Evolutionary conservation across 2,888 invertebrate genomes (phyloP), one percentile per base, ranked within the genome.

Genomic region (Tachina lurida): DNA sequence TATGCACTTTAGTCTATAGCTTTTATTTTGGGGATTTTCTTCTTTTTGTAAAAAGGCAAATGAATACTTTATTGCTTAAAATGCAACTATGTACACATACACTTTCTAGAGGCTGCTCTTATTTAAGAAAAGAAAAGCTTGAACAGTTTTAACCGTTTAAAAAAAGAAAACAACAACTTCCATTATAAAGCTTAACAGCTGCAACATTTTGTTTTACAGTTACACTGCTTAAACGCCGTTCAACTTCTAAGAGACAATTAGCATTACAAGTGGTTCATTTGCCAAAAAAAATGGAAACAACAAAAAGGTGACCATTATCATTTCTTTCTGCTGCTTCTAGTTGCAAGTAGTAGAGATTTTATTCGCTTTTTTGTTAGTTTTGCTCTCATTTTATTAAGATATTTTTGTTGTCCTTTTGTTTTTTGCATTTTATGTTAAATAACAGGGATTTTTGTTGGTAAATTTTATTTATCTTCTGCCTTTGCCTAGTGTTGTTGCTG

Each of bases 401-500:
- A 49, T 78, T 78, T 70, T 74, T 58, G 19, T 65, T 74, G 58
- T 19, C 60, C 56, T 54, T 62, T 41, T 65, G 73, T 78, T 13
- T 56, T 67, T 68, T 68, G 63, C 56, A 74, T 70, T 74, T 75
- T 76, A 56, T 71, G 76, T 58, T 76, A 76, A 76, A 76, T 82
- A 81, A 62, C 62, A 56, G 67, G 31, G 45, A 65, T 56, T 84
- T 70, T 58, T 71, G 54, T 58, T 60, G 45, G 47, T 39, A 52
- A n/a, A 43, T 54, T 60, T 31, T 70, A 47, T 63, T 74, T 62
- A 49, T 67, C 22, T 31, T 31, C 7, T 84, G 31, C 54, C 19
- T 19, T 76, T 73, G 79, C 71, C 65, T 54, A 54, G 41, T 62
- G 19, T 83, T 67, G 87, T 70, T 74, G 90, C 91, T 90, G 91